Percentiles rank a stretch among this genome's conserved stretches.
Conservation (phyloP, 64 coral and sea anemone genomes). For the Actinia tenebrosa region DNA sequence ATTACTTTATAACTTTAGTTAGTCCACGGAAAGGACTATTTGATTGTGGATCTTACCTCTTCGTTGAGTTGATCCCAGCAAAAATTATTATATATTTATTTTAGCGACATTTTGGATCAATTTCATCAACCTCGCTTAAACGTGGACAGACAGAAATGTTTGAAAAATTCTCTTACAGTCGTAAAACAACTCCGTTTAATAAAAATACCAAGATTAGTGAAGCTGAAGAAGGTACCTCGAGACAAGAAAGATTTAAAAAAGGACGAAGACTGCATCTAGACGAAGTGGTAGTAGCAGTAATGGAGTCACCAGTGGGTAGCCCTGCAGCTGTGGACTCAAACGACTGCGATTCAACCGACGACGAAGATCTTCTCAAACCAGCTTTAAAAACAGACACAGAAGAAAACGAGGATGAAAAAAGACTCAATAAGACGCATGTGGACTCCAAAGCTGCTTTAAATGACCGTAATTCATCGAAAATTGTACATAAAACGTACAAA, state of each 20-base stretch:
- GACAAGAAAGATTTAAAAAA: background rate
- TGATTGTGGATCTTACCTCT: background rate
- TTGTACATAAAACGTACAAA: background rate
- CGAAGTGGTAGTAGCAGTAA: background rate
- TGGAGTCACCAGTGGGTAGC: background rate
- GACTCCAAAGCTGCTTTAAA: background rate
- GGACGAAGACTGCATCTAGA: background rate
- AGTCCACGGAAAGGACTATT: background rate
- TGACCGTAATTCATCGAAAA: background rate
- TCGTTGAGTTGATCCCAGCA: background rate
- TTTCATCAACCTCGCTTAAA: background rate
- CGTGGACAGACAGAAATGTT: background rate
- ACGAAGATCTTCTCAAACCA: background rate
- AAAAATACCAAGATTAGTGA: background rate
- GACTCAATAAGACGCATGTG: background rate
- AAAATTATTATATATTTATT: background rate
- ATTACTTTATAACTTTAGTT: background rate
- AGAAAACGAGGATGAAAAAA: background rate
- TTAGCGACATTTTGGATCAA: background rate
- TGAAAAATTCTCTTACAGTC: conserved; percentile 1
- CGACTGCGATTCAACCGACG: conserved; percentile 1
- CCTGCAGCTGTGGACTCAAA: background rate
- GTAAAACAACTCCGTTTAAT: background rate
- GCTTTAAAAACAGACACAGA: background rate
- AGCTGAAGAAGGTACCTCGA: background rate